phyloP scores from a whole-genome alignment of 2,888 invertebrate genomes.

The Protodeltote pygarga region DNA sequence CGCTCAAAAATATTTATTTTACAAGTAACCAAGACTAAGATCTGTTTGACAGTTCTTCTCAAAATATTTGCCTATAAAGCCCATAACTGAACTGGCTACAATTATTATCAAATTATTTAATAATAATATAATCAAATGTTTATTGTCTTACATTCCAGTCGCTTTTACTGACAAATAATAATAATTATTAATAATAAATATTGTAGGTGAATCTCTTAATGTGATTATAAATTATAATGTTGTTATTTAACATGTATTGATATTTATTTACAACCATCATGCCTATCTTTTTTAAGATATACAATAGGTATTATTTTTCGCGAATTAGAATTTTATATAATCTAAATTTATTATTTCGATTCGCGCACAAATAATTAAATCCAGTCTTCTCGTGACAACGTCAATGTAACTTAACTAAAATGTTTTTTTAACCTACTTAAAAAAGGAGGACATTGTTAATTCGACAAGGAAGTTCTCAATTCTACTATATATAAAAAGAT shows the following conservation, averaged over 20 bases:
- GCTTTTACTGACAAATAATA: conserved; percentile 35
- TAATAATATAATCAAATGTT: conserved; percentile 21
- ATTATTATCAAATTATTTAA: conserved; percentile 36
- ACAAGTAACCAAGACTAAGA: too few species aligned
- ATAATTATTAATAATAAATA: conserved; percentile 17
- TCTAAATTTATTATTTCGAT: too few species aligned
- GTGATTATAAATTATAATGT: neutral
- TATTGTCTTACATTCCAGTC: conserved; percentile 37
- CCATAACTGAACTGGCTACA: conserved; percentile 36
- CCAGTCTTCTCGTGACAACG: too few species aligned
- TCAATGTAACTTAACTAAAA: too few species aligned
- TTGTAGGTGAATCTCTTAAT: conserved; percentile 40
- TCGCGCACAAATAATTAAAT: too few species aligned
- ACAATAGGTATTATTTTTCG: conserved; percentile 14
- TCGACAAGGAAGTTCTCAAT: too few species aligned
- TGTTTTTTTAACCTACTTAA: too few species aligned
- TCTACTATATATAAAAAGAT: too few species aligned
- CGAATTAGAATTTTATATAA: neutral
- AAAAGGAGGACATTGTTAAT: too few species aligned
- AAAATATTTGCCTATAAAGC: too few species aligned
- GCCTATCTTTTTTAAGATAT: conserved; percentile 1
- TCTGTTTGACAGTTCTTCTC: too few species aligned
- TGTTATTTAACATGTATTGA: conserved; percentile 12
- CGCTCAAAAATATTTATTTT: too few species aligned
- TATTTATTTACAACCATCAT: neutral